Base-by-base conservation (phyloP, 1,140 invertebrate genomes). In the Drosophila fuyamai region DNA sequence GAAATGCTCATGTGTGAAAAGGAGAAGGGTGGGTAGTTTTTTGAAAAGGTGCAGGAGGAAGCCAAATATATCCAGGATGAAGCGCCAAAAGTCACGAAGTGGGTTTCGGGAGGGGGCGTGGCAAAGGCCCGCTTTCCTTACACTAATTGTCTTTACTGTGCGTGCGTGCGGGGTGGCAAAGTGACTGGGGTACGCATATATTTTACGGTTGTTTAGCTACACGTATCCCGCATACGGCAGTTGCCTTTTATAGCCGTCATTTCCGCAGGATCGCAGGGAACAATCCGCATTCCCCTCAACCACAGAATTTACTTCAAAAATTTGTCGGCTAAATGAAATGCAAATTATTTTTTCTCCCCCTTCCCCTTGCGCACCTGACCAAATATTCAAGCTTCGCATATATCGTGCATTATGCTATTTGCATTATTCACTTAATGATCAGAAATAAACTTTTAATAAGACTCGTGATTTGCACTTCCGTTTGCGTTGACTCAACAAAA, bases 161-260 rank as follows among this genome's bases (percentile, higher is more conserved):
- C 44, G 71, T 62, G 76, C 66, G 74, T 86, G 83, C 18, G 27
- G 18, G 40, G 18, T 27, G 56, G 65, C 23, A 14, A 27, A 43
- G 27, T 18, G 16, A 47, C 53, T 54, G 50, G 66, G 50, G 63
- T 57, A 40, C 88, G 83, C 83, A 86, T 86, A 86, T 77, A 88
- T 83, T 86, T 86, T 79, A 88, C 79, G 83, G 84, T 76, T 86
- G 83, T 86, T 88, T 86, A 83, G 84, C 83, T 62, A 76, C 82
- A 82, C 83, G 82, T 86, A 82, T 58, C 43, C 67, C 43, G 36
- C 67, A 71, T 83, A 79, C 66, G 76, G 79, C 82, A 88, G 83
- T 86, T 88, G 79, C 67, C 76, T 77, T 86, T 86, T 83, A 88
- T 83, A 77, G 67, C 61, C 59, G 74, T 76, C 73, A 76, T 76